phyloP scores from a whole-genome alignment of 2,113 vertebrate genomes.

The Ariopsis seemanni region DNA sequence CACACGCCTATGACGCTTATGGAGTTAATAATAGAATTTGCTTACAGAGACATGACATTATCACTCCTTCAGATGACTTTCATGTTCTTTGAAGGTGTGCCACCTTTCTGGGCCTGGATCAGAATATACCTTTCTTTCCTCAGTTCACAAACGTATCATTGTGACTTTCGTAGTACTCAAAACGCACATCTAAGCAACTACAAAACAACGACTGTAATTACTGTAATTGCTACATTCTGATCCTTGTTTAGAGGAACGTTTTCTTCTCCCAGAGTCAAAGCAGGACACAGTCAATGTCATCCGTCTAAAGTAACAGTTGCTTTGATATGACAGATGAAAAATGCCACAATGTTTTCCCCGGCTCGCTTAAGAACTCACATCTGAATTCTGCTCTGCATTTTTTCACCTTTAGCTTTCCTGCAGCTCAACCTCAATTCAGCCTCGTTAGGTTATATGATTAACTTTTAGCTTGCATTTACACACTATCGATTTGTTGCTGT shows the following conservation, averaged over 20 bases:
- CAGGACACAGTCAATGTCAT: neutral
- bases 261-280: constrained; percentile 10
- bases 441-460: neutral
- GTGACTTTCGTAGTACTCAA: neutral
- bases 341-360: constrained; percentile 14
- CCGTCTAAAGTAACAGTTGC: neutral
- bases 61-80: neutral
- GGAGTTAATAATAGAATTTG: neutral
- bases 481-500: neutral
- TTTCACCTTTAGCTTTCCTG: neutral
- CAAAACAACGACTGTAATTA: constrained; percentile 5
- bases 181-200: constrained; percentile 7
- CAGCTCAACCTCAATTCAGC: neutral
- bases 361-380: neutral
- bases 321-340: constrained; percentile 13
- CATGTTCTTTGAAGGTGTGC: constrained; percentile 8
- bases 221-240: constrained; percentile 25
- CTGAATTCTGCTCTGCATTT: neutral
- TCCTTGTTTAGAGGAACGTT: constrained; percentile 23
- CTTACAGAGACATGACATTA: neutral
- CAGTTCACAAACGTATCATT: constrained; percentile 17
- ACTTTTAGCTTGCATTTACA: neutral
- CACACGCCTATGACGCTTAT: constrained; percentile 8
- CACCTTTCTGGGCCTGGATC: neutral
- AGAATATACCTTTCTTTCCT: constrained; percentile 3